Evolutionary conservation across 1,140 invertebrate genomes (phyloP).

Genomic region (Pissodes strobi): DNA sequence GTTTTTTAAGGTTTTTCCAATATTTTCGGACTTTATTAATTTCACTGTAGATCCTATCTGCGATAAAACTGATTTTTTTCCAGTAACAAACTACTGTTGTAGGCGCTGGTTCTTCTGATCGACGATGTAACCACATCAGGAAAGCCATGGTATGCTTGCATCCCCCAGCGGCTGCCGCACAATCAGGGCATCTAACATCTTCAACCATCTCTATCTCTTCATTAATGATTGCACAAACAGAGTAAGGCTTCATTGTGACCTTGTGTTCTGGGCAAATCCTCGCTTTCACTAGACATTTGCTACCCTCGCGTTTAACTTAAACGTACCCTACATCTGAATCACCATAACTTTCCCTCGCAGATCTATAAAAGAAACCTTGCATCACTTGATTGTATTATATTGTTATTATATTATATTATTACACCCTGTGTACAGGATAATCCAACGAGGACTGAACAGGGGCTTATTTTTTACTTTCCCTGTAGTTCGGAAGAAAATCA

Average conservation of each 20-base stretch:
- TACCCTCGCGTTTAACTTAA: slow-evolving; percentile 33
- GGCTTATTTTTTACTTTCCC: too few species aligned
- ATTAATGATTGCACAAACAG: slow-evolving; percentile 30
- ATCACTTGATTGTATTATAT: too few species aligned
- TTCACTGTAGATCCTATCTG: not conserved
- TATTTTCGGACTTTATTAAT: too few species aligned
- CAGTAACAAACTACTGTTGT: slow-evolving; percentile 49
- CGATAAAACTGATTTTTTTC: slow-evolving; percentile 49
- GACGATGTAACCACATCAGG: slow-evolving; percentile 45
- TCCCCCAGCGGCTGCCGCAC: slow-evolving; percentile 35
- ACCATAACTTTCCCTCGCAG: slow-evolving; percentile 13
- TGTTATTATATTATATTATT: too few species aligned
- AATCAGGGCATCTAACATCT: slow-evolving; percentile 41
- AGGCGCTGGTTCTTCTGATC: slow-evolving; percentile 45
- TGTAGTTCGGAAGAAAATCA: too few species aligned
- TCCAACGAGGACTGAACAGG: too few species aligned
- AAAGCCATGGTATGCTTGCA: slow-evolving; percentile 48
- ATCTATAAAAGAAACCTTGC: too few species aligned
- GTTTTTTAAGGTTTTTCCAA: too few species aligned
- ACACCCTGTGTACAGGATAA: too few species aligned
- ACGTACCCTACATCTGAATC: slow-evolving; percentile 48
- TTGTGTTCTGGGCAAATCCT: slow-evolving; percentile 45
- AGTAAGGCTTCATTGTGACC: slow-evolving; percentile 37
- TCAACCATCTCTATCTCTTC: slow-evolving; percentile 36
- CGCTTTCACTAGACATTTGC: slow-evolving; percentile 40